Evolutionary conservation across 2,888 invertebrate species (phyloP), one percentile per base, ranked within the genome.

Genomic region (Leucophora obtusa): DNA sequence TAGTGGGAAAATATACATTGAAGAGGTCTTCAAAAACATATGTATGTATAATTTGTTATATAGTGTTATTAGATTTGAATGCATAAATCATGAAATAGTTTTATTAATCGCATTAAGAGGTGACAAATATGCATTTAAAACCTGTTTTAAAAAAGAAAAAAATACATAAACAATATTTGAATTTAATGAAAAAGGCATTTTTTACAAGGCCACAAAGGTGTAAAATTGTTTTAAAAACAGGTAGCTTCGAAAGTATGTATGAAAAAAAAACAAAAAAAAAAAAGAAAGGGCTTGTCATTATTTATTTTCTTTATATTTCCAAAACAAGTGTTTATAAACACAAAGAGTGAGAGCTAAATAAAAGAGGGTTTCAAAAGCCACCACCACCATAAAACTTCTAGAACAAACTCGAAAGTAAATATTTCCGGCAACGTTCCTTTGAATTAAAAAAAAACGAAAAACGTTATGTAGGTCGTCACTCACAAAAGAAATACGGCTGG

Each of bases 401-500:
- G 17, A 17, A 15, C 2, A 17, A 51, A 17, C 5, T 51, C 11
- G 7, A 21, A 6, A 11, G 7, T 11, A 54, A 21, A 9, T 17
- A 53, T 11, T 51, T 63, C 28, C 28, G 17, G 50, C 33, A 21
- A 62, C 17, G 15, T 62, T 60, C 7, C 8, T 33, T 60, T 60
- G 18, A 47, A 62, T 21, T 8, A 63, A 17, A 50, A 60, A 33
- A 9, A 11, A 51, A 17, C 11, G 33, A 65, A 53, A 65, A 3
- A 28, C 28, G 17, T 51, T 53, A 65, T 35, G 51, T 74, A 66
- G 59, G 66, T 74, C 65, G 63, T 58, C 38, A 50, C 24, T 33
- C 28, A 63, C 17, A 56, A 63, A 56, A 43, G 18, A 53, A 50
- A 35, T 15, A 21, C 68, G 68, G 68, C 62, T 68, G 74, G 74